phyloP scores from a whole-genome alignment of 2,113 vertebrate genomes.

The Delphinus delphis region DNA sequence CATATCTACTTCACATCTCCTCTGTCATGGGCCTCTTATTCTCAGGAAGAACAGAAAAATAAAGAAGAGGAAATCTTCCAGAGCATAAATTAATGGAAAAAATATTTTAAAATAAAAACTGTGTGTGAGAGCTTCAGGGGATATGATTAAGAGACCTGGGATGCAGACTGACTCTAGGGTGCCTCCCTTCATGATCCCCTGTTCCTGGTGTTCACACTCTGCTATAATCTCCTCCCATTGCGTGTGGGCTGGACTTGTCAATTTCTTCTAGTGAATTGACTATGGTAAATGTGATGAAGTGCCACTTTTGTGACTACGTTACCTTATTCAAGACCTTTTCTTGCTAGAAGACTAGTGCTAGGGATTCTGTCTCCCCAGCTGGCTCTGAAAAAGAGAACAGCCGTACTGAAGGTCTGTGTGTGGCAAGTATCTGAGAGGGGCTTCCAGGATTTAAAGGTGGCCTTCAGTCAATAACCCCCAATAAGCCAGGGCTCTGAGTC shows the following conservation, averaged over 20 bases:
- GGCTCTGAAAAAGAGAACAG: background rate
- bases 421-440: background rate
- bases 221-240: background rate
- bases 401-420: background rate
- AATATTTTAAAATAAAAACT: background rate
- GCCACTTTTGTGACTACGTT: background rate
- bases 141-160: background rate
- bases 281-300: background rate
- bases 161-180: background rate
- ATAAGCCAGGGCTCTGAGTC: background rate
- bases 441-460: background rate
- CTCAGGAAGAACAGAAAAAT: background rate
- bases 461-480: background rate
- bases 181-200: background rate
- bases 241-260: background rate
- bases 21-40: background rate
- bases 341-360: background rate
- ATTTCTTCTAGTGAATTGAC: background rate
- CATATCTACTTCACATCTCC: background rate
- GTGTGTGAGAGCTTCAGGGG: background rate
- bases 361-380: background rate
- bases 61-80: background rate
- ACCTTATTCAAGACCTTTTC: background rate
- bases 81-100: background rate
- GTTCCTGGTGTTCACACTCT: background rate